Evolutionary conservation across 2,888 invertebrate genomes (phyloP), one percentile per base, ranked within the genome.

Genomic region (Harpalus rufipes): DNA sequence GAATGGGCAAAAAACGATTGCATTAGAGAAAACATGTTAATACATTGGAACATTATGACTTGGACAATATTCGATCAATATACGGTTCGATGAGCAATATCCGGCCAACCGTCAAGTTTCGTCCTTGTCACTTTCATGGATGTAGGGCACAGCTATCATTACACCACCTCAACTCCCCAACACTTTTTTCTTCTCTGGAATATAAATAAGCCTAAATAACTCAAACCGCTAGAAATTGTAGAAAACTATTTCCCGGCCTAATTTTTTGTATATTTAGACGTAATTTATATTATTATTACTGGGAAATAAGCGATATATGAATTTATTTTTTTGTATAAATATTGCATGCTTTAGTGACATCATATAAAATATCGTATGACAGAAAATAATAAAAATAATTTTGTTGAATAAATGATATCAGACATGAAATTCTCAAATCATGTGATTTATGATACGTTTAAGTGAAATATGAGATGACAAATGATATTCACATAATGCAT

Each of bases 361-460:
- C 80, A 61, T 61, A 80, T 61, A 59, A 61, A 61, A 78, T 61
- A 41, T 80, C 61, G 80, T 80, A 80, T 80, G 80, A 80, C 80
- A 80, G 16, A 59, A 80, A 80, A 80, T 80, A 80, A 80, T 80
- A 80, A 61, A 80, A 80, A 80, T 61, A 80, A 80, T 80, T 18
- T 61, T 80, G 59, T 80, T 80, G 41, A 59, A 59, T 61, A 80
- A 80, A 80, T 61, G 80, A 61, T 39, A 61, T 41, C 21, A 21
- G 80, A 80, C 80, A 80, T 80, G 80, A 41, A 61, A 80, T 80
- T 80, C 80, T 80, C 80, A 80, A 80, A 80, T 80, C 80, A 61
- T n/a, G 44, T 80, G 80, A 80, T 80, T 80, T 80, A 80, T 80
- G 56, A 80, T 80, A 61, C 61, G 41, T 59, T 61, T 80, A 80